phyloP scores from a whole-genome alignment of 1,140 invertebrate genomes.

The Plutomurus gul region DNA sequence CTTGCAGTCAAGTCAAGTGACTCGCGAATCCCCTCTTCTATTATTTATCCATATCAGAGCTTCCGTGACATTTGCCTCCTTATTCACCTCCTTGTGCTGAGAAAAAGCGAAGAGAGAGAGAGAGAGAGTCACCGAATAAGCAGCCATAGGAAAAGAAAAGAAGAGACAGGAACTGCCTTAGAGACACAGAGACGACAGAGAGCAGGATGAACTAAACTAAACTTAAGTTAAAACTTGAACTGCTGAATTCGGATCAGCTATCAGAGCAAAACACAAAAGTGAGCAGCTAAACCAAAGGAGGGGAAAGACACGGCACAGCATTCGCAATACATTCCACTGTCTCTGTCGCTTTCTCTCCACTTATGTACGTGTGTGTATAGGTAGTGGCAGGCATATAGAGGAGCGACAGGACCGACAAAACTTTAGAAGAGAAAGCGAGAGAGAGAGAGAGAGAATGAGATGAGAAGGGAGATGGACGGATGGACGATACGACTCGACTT shows the following conservation, averaged over 20 bases:
- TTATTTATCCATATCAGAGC: slow-evolving; percentile 27
- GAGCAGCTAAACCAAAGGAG: background rate
- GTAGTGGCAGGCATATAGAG: too few species aligned
- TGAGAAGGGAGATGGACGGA: too few species aligned
- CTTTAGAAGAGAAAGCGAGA: too few species aligned
- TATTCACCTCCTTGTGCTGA: background rate
- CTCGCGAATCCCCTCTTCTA: slow-evolving; percentile 19
- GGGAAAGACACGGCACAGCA: background rate
- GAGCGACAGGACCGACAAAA: too few species aligned
- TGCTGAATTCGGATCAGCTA: slow-evolving; percentile 14
- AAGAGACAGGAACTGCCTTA: background rate
- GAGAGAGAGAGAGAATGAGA: too few species aligned
- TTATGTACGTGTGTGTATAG: too few species aligned
- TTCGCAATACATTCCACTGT: background rate
- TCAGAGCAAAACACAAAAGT: background rate
- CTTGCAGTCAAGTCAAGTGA: background rate
- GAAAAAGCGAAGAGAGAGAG: background rate
- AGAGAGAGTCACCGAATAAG: background rate
- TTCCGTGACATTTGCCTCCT: slow-evolving; percentile 15
- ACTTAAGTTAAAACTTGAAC: slow-evolving; percentile 21
- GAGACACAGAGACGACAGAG: too few species aligned
- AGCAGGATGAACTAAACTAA: background rate
- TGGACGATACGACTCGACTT: too few species aligned
- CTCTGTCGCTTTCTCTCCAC: too few species aligned
- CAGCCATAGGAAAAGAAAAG: background rate